Base-by-base conservation (phyloP, 2,888 invertebrate species). In the Achlya flavicornis region DNA sequence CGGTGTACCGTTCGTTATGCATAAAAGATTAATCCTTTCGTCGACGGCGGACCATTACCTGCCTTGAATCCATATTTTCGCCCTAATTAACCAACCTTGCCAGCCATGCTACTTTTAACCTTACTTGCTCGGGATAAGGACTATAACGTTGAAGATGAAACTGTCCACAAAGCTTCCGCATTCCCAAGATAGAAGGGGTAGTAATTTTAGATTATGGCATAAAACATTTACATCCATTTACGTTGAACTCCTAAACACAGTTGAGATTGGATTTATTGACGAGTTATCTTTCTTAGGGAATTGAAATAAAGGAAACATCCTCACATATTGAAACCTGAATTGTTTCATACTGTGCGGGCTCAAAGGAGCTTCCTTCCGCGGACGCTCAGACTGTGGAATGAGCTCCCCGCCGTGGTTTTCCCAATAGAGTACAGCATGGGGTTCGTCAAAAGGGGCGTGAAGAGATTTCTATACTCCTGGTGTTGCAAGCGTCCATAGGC, bases 21-120 rank as follows among this genome's bases (percentile, higher is more conserved):
- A 60, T 60, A 43, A 41, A 43, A 60, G 16, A 75, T 70, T 73
- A 70, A 72, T 70, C 65, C 66, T 46, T 67, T 61, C 68, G 53
- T 53, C 19, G 63, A 64, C 63, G 16, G 61, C 58, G 59, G 62
- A 65, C 68, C 70, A 66, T 66, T 72, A 74, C 69, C 69, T 64
- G 62, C 61, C 64, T 61, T 63, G 60, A 61, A 58, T 59, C 65
- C 68, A 75, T 76, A 76, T 70, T 77, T 75, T 73, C 70, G 67
- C 70, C 72, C 71, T 67, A 68, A 69, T 75, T 70, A 72, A 64
- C 65, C 58, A 58, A 60, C 19, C 46, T 12, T 12, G 14, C 11
- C 6, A 16, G 19, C 60, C 41, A 26, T 14, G 14, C 60, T 60
- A 60, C 8, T 60, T 43, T 11, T 26, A 19, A 60, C 60, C 60